Base-by-base conservation (phyloP, 1,140 invertebrate species). In the Eumeta japonica region DNA sequence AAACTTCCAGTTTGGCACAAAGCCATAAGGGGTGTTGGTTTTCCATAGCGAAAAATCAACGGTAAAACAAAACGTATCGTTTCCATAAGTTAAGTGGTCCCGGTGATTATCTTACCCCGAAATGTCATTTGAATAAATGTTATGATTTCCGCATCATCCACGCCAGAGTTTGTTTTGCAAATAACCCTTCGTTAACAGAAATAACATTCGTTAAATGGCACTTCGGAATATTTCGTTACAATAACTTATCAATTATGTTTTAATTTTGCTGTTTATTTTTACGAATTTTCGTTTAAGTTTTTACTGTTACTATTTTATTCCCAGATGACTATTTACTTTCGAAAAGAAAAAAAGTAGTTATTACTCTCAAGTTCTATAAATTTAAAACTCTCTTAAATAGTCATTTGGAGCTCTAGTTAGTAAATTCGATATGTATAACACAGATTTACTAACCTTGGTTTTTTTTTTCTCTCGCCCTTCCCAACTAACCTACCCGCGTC, bases 11-110 rank as follows among this genome's bases (percentile, higher is more conserved):
- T 49, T n/a, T 58, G 61, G 50, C 68, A 58, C 48, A 57, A 65
- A 71, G 68, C 68, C 68, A 71, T 55, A 40, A 68, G 68, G 68
- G 68, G 68, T 73, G 68, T 73, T 73, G 68, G 68, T 66, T 73
- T 40, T 35, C 37, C 38, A n/a, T n/a, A n/a, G n/a, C n/a, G 48
- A 55, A 58, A 57, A 59, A 60, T 55, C 56, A 58, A 59, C 57
- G 46, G 50, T 57, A 55, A 56, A 55, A 58, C 57, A 60, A 58
- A 68, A 62, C 50, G 68, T 74, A 74, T 74, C 68, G 68, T 71
- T 59, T 68, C 68, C 66, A 74, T 65, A 67, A 55, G 56, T 46
- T 58, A 51, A 61, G 48, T 41, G 30, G 58, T 54, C 40, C 62
- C 56, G 62, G 50, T 58, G 57, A 68, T 57, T 62, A 48, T 55